These are phyloP conservation scores for Platycercus adscitus DNA, from an alignment of 2,113 vertebrate genomes.

Conservation along the genomic window DNA sequence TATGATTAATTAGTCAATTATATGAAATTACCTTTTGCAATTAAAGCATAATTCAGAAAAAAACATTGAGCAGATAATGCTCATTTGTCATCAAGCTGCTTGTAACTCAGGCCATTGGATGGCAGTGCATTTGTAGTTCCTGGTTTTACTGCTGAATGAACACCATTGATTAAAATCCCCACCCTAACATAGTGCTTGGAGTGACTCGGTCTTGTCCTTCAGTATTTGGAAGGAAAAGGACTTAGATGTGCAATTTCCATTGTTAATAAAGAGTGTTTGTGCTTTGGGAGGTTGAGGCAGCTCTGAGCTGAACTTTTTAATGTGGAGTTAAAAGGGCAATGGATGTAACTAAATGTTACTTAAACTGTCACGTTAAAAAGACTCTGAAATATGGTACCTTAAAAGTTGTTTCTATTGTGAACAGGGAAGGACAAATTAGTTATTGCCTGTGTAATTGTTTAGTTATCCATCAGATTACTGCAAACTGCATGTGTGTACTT, in stretches of 20 bases:
- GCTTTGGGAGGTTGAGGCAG: background rate
- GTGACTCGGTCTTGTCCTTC: conserved; percentile 33
- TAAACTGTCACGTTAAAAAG: conserved; percentile 28
- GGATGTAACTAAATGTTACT: conserved; percentile 13
- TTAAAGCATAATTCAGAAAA: conserved; percentile 58
- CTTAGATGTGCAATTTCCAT: conserved; percentile 5
- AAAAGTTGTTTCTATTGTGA: conserved; percentile 14
- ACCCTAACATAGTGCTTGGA: background rate
- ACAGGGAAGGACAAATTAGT: conserved; percentile 23
- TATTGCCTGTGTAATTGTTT: conserved; percentile 55
- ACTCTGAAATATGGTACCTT: conserved; percentile 18
- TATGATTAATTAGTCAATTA: conserved; percentile 58
- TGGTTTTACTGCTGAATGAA: background rate
- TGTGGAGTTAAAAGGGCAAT: conserved; percentile 29
- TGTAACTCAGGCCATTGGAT: background rate
- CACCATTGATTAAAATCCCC: background rate
- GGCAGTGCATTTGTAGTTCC: background rate
- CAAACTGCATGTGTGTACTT: conserved; percentile 28
- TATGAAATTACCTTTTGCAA: conserved; percentile 58
- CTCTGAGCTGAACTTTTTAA: conserved; percentile 1
- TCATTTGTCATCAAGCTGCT: conserved; percentile 46
- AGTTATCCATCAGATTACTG: conserved; percentile 60
- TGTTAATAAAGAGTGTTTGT: conserved; percentile 27
- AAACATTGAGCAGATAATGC: conserved; percentile 15
- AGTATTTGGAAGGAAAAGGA: background rate